Base-by-base conservation (phyloP, 2,113 vertebrate genomes). In the Corydoras sp. region DNA sequence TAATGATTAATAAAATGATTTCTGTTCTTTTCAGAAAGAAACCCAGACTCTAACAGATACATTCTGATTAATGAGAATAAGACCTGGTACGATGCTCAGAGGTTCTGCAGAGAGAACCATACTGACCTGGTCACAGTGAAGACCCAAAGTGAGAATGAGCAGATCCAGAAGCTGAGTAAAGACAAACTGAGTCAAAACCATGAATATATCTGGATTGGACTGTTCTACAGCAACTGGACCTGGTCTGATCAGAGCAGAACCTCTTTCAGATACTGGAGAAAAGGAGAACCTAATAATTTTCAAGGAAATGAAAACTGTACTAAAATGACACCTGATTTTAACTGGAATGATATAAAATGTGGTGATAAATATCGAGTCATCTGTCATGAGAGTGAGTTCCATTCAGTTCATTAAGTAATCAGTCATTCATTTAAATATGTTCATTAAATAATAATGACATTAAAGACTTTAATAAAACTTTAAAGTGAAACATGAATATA, bases 201-300 rank as follows among this genome's bases (percentile, higher is more conserved):
- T n/a, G n/a, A n/a, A n/a, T n/a, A n/a, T n/a, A n/a, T n/a, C 14
- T 73, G 71, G 71, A 73, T 66, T 9, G 71, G 71, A 10, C 55
- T 73, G 18, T 58, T 15, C 54, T 65, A 30, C 2, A 62, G 56
- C 43, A 9, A 11, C 32, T 73, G 62, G 62, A 15, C 58, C 35
- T 73, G 71, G 63, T 73, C 55, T 3, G 71, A 73, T 64, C 35
- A 66, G 55, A 60, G 62, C 32, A 51, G 1, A n/a, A 66, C 71
- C 35, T 18, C 9, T 10, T 73, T 73, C 43, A 11, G 63, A 15
- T 50, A 65, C 63, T 73, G 71, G 71, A 6, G 3, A 2, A 7
- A 24, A 14, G 24, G 10, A 1, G 6, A 43, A 43, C 35, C 35
- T 43, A 43, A n/a, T 6, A 24, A 54, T n/a, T n/a, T n/a, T n/a